phyloP scores from a whole-genome alignment of 2,113 vertebrate genomes.

The Pangasianodon hypophthalmus region DNA sequence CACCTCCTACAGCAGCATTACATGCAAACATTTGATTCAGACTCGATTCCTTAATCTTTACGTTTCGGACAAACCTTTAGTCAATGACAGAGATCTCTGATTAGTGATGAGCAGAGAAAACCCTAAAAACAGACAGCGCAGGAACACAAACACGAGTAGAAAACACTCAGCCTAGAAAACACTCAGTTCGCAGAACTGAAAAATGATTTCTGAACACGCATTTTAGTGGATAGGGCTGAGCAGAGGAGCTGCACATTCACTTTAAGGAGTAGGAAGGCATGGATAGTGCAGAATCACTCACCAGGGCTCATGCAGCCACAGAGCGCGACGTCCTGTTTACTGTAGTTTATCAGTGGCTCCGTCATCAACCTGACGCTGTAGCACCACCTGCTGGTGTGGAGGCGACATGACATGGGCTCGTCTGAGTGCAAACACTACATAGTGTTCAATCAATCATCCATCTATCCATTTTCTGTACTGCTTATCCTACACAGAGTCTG shows the following conservation, averaged over 20 bases:
- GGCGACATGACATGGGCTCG: neutral
- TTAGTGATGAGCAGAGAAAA: neutral
- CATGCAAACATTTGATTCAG: neutral
- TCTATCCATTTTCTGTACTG: too few relatives aligned
- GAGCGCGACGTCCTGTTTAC: conserved; percentile 3
- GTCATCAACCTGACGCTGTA: neutral
- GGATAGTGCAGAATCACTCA: neutral
- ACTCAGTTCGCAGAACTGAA: too few relatives aligned
- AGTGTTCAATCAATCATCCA: too few relatives aligned
- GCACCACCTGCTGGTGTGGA: conserved; percentile 23
- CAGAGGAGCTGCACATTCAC: neutral
- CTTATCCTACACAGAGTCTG: too few relatives aligned
- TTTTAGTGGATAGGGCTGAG: neutral
- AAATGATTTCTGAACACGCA: neutral
- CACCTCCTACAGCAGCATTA: too few relatives aligned
- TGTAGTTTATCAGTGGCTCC: neutral
- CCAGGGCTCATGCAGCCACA: neutral
- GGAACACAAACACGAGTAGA: neutral
- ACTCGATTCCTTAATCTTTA: neutral
- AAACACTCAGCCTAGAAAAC: neutral
- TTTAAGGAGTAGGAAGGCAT: neutral
- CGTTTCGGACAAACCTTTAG: neutral
- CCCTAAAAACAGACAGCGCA: neutral
- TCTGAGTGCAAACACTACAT: too few relatives aligned
- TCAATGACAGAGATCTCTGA: neutral